Evolutionary conservation across 2,797 vertebrate species (phyloP).

Genomic region (Melanotaenia parkinsoni): DNA sequence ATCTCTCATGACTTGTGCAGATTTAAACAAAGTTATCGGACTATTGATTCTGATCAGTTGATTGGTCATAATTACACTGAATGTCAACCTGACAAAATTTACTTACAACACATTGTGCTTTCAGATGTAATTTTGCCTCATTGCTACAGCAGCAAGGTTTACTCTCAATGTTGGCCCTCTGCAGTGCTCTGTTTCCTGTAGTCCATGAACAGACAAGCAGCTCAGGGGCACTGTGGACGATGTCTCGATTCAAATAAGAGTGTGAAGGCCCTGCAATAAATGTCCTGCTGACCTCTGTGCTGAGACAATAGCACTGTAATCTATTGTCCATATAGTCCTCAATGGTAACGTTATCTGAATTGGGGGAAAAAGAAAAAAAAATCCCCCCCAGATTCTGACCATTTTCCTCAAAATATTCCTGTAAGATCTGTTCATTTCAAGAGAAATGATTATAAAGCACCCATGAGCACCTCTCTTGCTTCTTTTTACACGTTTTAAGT

Average conservation of each 20-base stretch:
- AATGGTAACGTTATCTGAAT: too few species aligned
- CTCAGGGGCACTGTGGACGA: slow-evolving; percentile 7
- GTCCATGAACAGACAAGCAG: slow-evolving; percentile 21
- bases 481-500: background rate
- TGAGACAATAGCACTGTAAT: background rate
- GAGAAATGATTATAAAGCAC: background rate
- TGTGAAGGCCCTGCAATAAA: background rate
- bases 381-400: background rate
- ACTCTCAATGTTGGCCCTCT: slow-evolving; percentile 6
- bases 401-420: background rate
- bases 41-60: background rate
- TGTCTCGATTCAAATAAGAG: background rate
- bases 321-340: background rate
- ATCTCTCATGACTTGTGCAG: slow-evolving; percentile 5
- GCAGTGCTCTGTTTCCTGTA: slow-evolving; percentile 44
- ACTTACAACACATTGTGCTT: slow-evolving; percentile 10
- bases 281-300: slow-evolving; percentile 53
- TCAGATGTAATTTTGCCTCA: background rate
- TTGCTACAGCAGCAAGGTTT: background rate
- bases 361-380: too few species aligned
- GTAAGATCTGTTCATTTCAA: background rate
- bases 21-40: too few species aligned
- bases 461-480: background rate
- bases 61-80: background rate
- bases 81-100: background rate